A percentile compares a stretch with the other conserved stretches of the same genome.
Evolutionary conservation across 1,140 invertebrate species (phyloP).

Genomic region (Eurosta solidaginis): DNA sequence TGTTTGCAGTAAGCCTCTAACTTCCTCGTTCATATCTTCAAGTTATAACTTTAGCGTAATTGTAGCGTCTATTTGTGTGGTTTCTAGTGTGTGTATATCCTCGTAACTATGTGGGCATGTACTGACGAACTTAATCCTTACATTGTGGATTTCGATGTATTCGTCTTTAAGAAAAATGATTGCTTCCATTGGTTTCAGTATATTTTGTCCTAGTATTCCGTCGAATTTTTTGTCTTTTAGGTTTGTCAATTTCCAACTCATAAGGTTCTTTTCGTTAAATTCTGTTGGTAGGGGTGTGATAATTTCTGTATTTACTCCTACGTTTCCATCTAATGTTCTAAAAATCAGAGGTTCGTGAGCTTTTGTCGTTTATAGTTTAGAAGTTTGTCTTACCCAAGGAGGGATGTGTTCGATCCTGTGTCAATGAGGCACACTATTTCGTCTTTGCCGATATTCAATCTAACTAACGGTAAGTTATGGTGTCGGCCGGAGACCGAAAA

Average conservation of each 20-base stretch:
- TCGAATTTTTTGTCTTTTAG: conserved; percentile 10
- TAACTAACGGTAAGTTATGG: conserved; percentile 6
- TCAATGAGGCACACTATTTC: conserved; percentile 9
- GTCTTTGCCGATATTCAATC: neutral
- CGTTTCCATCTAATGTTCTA: neutral
- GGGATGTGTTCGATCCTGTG: neutral
- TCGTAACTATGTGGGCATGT: conserved; percentile 7
- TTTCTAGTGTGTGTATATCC: neutral
- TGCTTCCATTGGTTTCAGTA: conserved; percentile 18
- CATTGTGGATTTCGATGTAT: conserved; percentile 5
- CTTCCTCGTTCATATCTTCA: neutral
- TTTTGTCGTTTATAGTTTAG: neutral
- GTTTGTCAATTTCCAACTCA: conserved; percentile 6
- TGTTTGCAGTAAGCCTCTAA: neutral
- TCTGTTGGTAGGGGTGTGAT: neutral
- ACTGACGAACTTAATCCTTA: neutral
- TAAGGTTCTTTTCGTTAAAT: conserved; percentile 1
- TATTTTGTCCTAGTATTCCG: conserved; percentile 14
- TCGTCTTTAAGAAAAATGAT: neutral
- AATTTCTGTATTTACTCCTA: neutral
- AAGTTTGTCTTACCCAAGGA: neutral
- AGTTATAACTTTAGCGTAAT: neutral
- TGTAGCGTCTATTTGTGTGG: neutral
- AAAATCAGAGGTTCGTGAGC: neutral
- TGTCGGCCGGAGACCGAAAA: neutral